Evolutionary conservation across 2,113 vertebrate species (phyloP).

Genomic region (Corvus hawaiiensis): DNA sequence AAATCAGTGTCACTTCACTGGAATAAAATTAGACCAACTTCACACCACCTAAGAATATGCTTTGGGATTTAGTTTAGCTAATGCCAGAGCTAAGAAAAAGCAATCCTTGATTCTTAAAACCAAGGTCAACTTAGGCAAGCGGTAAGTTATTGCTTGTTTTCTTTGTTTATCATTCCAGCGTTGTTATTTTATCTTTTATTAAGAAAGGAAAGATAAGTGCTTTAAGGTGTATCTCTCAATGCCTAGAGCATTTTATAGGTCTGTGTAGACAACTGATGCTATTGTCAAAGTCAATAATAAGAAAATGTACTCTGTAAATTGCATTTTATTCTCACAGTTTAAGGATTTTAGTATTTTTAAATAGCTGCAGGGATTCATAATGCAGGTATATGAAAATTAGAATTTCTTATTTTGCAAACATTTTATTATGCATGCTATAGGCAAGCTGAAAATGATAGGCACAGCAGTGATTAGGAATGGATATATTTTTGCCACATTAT

Average conservation of each 20-base stretch:
- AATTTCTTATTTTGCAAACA: conserved; percentile 57
- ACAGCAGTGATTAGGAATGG: conserved; percentile 54
- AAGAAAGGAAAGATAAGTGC: conserved; percentile 26
- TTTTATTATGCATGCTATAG: conserved; percentile 69
- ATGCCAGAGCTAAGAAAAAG: background rate
- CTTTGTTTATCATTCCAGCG: conserved; percentile 23
- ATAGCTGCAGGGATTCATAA: conserved; percentile 60
- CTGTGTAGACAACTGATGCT: conserved; percentile 12
- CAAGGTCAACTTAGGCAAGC: conserved; percentile 17
- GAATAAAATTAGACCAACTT: background rate
- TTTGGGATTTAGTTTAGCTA: conserved; percentile 16
- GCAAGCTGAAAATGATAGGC: conserved; percentile 61
- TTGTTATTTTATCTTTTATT: conserved; percentile 30
- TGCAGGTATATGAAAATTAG: conserved; percentile 58
- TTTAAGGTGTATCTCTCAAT: conserved; percentile 6
- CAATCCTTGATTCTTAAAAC: conserved; percentile 1
- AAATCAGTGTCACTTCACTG: background rate
- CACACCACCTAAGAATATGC: background rate
- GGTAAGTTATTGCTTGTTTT: conserved; percentile 19
- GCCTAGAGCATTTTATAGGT: background rate
- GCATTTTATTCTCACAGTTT: background rate
- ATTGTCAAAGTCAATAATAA: conserved; percentile 24
- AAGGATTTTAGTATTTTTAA: background rate
- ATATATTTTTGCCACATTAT: conserved; percentile 64
- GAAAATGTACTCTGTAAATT: conserved; percentile 33